phyloP scores from a whole-genome alignment of 35 echinoderm and acorn worm genomes.

The Acanthaster planci region DNA sequence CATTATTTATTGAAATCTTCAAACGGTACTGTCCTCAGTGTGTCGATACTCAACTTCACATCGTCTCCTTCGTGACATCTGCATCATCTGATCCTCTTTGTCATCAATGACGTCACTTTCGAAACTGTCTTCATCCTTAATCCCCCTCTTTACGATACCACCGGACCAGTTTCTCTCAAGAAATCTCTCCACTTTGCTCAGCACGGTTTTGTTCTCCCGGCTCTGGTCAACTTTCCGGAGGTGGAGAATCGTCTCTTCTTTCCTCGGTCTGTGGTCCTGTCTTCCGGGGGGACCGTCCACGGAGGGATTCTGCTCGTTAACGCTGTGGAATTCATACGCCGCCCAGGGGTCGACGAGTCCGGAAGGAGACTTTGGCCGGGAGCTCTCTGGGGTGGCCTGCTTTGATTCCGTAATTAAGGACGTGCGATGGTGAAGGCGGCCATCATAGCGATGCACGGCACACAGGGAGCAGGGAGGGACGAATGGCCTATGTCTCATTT shows the following conservation, averaged over 20 bases:
- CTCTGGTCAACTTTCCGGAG: neutral
- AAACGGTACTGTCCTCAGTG: too few species aligned
- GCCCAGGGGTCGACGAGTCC: neutral
- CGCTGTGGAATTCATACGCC: constrained; percentile 12
- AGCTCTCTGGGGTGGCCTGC: neutral
- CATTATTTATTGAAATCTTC: too few species aligned
- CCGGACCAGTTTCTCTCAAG: neutral
- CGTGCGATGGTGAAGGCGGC: neutral
- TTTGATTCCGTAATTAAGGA: neutral
- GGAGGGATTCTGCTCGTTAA: neutral
- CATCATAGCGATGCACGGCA: neutral
- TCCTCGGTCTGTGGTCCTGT: neutral
- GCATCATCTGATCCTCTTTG: constrained; percentile 2
- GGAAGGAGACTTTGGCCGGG: neutral
- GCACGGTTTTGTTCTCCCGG: neutral
- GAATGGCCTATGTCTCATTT: neutral
- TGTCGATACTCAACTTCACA: neutral
- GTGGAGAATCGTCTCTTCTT: constrained; percentile 5
- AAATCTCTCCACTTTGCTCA: neutral
- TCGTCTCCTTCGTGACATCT: neutral
- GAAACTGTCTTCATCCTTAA: neutral
- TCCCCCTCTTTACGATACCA: neutral
- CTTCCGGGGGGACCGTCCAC: neutral
- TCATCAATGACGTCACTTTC: constrained; percentile 21
- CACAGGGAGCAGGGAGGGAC: neutral